Conservation (phyloP, 37 sponge, comb jelly and placozoan genomes). For the Aphrocallistes beatrix region DNA sequence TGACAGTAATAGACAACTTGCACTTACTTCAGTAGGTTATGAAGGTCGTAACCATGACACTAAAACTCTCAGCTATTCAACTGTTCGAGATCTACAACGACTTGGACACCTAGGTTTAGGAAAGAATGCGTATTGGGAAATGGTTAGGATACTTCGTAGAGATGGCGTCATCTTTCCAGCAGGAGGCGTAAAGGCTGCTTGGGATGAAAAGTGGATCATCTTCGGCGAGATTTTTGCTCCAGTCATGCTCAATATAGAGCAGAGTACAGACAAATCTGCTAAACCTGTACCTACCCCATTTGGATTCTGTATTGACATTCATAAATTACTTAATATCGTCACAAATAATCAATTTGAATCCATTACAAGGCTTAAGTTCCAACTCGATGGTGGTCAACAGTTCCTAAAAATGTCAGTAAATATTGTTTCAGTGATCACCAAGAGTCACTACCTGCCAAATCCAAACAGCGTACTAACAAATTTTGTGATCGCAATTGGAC, state of each 20-base stretch:
- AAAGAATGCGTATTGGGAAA: not conserved
- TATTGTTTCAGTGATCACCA: not conserved
- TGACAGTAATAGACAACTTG: slow-evolving; percentile 14
- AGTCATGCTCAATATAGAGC: not conserved
- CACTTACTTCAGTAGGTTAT: not conserved
- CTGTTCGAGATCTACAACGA: not conserved
- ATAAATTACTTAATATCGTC: not conserved
- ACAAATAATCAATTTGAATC: not conserved
- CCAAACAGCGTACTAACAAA: slow-evolving; percentile 16
- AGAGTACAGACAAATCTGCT: not conserved
- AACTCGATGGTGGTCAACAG: not conserved
- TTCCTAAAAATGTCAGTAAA: not conserved
- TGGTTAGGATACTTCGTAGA: not conserved
- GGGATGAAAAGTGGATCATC: not conserved
- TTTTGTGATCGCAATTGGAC: slow-evolving; percentile 17
- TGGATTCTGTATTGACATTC: not conserved
- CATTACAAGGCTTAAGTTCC: not conserved
- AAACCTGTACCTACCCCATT: not conserved
- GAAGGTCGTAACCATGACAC: not conserved
- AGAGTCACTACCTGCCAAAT: not conserved
- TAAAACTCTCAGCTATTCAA: not conserved
- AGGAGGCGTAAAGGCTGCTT: not conserved
- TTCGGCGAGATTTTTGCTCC: slow-evolving; percentile 1
- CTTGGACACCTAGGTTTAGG: slow-evolving; percentile 7
- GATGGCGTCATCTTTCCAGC: not conserved